Evolutionary conservation across 2,113 vertebrate genomes (phyloP).

Genomic region (Lichenostomus cassidix): DNA sequence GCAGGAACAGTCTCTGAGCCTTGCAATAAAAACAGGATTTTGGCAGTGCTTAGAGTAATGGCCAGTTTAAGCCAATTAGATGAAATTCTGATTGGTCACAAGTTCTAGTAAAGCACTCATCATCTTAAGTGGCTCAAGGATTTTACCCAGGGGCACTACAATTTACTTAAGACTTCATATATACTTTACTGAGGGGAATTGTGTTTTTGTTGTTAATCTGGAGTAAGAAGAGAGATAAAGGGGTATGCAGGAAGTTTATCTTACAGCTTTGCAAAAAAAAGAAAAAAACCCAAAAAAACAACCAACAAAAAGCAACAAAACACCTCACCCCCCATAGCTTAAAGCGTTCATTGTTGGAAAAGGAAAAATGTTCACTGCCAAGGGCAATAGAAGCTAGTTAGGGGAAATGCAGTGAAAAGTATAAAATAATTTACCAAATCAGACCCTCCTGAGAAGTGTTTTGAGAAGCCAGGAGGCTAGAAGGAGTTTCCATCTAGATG

Average conservation of each 20-base stretch:
- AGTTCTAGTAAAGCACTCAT: not conserved
- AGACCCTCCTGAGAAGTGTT: not conserved
- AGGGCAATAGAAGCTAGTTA: not conserved
- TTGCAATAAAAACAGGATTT: not conserved
- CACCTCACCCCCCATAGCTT: not conserved
- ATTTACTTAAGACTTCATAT: not conserved
- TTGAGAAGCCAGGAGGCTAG: not conserved
- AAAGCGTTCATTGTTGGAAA: not conserved
- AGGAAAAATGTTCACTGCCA: not conserved
- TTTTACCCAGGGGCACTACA: not conserved
- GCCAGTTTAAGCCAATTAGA: not conserved
- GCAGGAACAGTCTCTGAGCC: not conserved
- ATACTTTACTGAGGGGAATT: not conserved
- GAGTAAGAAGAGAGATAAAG: not conserved
- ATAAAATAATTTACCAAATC: not conserved
- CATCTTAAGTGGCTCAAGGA: not conserved
- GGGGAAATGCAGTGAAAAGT: not conserved
- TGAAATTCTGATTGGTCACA: not conserved
- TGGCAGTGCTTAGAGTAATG: not conserved
- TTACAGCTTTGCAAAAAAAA: not conserved
- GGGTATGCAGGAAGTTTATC: not conserved
- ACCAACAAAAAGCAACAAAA: no score
- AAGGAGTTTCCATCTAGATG: not conserved
- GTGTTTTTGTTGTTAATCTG: not conserved
- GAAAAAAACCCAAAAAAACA: not conserved